phyloP scores from a whole-genome alignment of 1,140 invertebrate genomes.

The Frieseomelitta varia region DNA sequence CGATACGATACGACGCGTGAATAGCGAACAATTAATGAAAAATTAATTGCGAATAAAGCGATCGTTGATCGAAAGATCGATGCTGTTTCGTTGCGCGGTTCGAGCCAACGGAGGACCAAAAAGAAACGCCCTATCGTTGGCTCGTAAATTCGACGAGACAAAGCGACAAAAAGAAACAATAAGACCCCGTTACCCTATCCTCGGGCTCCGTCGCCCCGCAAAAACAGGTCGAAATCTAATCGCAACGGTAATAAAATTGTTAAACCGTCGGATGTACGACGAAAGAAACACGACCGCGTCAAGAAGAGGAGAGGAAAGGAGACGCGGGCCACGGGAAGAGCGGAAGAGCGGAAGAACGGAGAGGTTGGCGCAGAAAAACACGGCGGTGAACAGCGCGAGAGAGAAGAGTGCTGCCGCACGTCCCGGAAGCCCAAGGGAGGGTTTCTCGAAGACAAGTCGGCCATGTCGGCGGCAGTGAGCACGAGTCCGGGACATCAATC shows the following conservation, averaged over 20 bases:
- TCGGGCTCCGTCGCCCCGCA: not conserved
- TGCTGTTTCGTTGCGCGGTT: no score
- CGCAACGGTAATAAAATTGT: conserved; percentile 37
- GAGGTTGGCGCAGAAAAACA: conserved; percentile 30
- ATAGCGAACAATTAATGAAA: no score
- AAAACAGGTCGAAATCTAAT: conserved; percentile 31
- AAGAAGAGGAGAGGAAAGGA: not conserved
- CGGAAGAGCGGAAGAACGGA: not conserved
- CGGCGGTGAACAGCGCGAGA: not conserved
- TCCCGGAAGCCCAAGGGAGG: conserved; percentile 23
- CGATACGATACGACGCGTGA: no score
- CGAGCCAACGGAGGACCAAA: not conserved
- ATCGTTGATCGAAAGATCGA: not conserved
- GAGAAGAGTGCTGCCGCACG: not conserved
- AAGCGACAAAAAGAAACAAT: not conserved
- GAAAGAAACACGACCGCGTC: conserved; percentile 10
- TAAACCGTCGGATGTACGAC: not conserved
- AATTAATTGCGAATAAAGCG: not conserved
- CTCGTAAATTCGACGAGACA: not conserved
- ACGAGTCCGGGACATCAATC: conserved; percentile 53
- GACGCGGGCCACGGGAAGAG: not conserved
- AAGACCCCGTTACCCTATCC: not conserved
- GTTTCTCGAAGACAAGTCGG: conserved; percentile 41
- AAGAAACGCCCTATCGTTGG: no score
- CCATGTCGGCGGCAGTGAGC: conserved; percentile 29